Percentiles rank a stretch among this genome's conserved stretches.
These are phyloP conservation scores for Ligdia adustata DNA, from an alignment of 2,888 invertebrate species.

Conservation along the genomic window DNA sequence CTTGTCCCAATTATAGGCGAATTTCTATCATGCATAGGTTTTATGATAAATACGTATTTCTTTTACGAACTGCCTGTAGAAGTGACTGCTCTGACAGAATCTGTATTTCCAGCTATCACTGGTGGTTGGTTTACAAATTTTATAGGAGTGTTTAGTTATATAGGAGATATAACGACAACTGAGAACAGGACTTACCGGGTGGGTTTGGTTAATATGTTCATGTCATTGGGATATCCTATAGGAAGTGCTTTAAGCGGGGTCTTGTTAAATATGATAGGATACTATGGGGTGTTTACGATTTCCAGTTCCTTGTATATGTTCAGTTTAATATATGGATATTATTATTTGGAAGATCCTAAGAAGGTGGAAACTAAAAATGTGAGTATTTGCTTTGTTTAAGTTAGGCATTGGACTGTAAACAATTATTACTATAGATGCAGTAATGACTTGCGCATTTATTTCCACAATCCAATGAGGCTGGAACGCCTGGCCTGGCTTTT, in stretches of 20 bases:
- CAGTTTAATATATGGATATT: conserved; percentile 89
- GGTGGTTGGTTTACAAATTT: conserved; percentile 95
- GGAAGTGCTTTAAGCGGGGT: conserved; percentile 94
- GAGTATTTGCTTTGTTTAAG: conserved; percentile 12
- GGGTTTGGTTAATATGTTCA: conserved; percentile 93
- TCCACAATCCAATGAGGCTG: too few relatives aligned
- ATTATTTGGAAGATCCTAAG: conserved; percentile 87
- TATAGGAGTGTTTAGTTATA: conserved; percentile 94
- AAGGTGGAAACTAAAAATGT: conserved; percentile 40
- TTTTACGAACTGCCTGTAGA: conserved; percentile 92
- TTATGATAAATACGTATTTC: conserved; percentile 90
- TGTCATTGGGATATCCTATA: conserved; percentile 93
- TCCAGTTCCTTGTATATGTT: conserved; percentile 89
- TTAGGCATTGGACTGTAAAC: too few relatives aligned
- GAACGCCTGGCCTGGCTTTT: too few relatives aligned
- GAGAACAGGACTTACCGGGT: conserved; percentile 93
- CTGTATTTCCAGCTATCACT: conserved; percentile 91
- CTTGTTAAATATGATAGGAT: conserved; percentile 87
- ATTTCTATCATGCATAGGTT: conserved; percentile 89
- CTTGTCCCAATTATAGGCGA: conserved; percentile 92
- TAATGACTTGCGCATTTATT: too few relatives aligned
- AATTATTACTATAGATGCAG: too few relatives aligned
- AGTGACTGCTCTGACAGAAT: conserved; percentile 89
- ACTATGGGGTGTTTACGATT: conserved; percentile 91
- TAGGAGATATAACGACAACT: conserved; percentile 92